phyloP scores from a whole-genome alignment of 2,113 vertebrate genomes.

The Percopsis transmontana region DNA sequence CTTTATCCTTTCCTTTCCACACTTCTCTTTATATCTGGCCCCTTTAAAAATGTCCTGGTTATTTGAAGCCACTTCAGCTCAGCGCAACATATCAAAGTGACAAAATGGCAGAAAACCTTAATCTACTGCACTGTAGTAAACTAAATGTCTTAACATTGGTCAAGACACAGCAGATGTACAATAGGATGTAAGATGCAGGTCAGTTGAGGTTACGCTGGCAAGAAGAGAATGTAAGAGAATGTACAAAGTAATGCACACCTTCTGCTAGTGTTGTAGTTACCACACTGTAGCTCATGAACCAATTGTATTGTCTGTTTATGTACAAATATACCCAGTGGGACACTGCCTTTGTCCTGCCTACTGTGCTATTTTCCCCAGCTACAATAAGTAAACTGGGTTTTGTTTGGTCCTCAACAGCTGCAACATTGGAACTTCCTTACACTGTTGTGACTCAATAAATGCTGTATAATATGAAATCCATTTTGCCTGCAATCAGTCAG shows the following conservation, averaged over 20 bases:
- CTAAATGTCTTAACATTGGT: slow-evolving; percentile 12
- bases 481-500: slow-evolving; percentile 4
- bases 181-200: slow-evolving; percentile 49
- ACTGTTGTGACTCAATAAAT: slow-evolving; percentile 32
- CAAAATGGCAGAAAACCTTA: slow-evolving; percentile 26
- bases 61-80: too few relatives aligned
- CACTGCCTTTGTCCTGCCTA: slow-evolving; percentile 23
- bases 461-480: slow-evolving; percentile 14
- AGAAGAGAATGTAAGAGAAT: not conserved
- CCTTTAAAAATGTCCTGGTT: too few relatives aligned
- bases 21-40: too few relatives aligned
- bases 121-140: too few relatives aligned
- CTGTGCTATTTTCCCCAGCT: slow-evolving; percentile 20
- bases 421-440: slow-evolving; percentile 28
- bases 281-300: slow-evolving; percentile 28
- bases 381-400: slow-evolving; percentile 38
- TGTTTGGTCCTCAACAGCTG: slow-evolving; percentile 34
- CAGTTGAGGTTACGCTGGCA: slow-evolving; percentile 43
- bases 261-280: not conserved
- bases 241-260: not conserved
- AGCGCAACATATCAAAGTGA: too few relatives aligned
- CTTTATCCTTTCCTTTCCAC: too few relatives aligned
- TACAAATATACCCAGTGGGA: slow-evolving; percentile 47
- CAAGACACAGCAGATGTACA: slow-evolving; percentile 9
- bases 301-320: slow-evolving; percentile 42